Evolutionary conservation across 2,797 vertebrate genomes (phyloP).

Genomic region (Enteromius treurensis): DNA sequence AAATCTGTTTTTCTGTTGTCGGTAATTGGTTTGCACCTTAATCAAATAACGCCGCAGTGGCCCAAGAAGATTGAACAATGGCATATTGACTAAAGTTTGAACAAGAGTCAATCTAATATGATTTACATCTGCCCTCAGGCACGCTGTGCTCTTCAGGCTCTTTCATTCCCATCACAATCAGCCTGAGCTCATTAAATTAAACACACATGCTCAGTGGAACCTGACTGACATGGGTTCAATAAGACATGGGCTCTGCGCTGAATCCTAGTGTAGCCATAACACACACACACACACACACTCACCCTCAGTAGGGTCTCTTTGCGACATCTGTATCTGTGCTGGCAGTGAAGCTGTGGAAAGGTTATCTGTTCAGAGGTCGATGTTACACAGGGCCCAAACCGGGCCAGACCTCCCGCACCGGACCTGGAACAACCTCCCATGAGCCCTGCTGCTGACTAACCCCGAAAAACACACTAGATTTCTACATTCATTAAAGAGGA

Average conservation of each 20-base stretch:
- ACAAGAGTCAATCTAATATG: background rate
- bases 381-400: conserved; percentile 54
- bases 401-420: conserved; percentile 1
- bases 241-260: background rate
- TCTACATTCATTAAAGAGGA: background rate
- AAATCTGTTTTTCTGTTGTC: background rate
- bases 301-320: conserved; percentile 42
- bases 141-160: background rate
- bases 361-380: conserved; percentile 55
- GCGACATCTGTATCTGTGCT: conserved; percentile 55
- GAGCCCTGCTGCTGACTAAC: background rate
- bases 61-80: background rate
- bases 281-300: conserved; percentile 24
- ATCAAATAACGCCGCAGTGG: background rate
- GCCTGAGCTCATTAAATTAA: background rate
- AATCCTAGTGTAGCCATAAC: background rate
- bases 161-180: background rate
- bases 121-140: background rate
- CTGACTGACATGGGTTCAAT: background rate
- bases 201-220: background rate
- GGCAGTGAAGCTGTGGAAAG: conserved; percentile 56
- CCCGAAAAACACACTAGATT: background rate
- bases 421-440: background rate
- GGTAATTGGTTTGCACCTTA: background rate
- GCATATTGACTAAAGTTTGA: background rate